Percentiles rank a stretch among this genome's conserved stretches.
phyloP scores from a whole-genome alignment of 92 coral and sea anemone species.

The Phenganax subtilis region DNA sequence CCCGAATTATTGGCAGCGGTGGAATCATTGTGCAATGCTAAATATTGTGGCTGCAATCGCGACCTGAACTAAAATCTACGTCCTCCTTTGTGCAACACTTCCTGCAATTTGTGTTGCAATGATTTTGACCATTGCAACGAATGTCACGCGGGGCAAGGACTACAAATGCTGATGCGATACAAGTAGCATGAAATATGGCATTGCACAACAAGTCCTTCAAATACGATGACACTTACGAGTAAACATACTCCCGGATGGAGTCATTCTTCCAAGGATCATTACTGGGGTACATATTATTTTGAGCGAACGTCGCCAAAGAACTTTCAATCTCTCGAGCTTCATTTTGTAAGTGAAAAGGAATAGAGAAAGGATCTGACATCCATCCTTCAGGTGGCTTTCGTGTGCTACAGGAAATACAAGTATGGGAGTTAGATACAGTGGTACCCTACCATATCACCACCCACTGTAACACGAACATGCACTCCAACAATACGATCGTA shows the following conservation, averaged over 20 bases:
- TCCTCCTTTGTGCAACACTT: no score
- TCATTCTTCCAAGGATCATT: conserved; percentile 38
- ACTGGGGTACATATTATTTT: conserved; percentile 18
- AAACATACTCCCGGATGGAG: conserved; percentile 56
- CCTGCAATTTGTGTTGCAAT: no score
- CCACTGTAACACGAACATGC: no score
- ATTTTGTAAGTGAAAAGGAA: conserved; percentile 69
- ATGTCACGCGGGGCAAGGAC: no score
- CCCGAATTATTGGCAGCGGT: no score
- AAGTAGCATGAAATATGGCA: not conserved
- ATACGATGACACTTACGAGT: conserved; percentile 53
- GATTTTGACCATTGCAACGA: no score
- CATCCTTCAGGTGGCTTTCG: conserved; percentile 69
- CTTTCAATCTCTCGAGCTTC: conserved; percentile 59
- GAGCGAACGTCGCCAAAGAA: conserved; percentile 23
- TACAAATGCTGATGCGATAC: not conserved
- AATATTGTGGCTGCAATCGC: no score
- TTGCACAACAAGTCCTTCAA: not conserved
- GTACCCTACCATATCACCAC: not conserved
- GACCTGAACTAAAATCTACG: no score
- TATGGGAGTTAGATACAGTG: not conserved
- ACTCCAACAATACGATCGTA: no score
- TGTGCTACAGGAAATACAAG: conserved; percentile 38
- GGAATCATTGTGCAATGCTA: no score
- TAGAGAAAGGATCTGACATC: conserved; percentile 76